Base-by-base conservation (phyloP, 2,888 invertebrate genomes). In the Andrena minutula region DNA sequence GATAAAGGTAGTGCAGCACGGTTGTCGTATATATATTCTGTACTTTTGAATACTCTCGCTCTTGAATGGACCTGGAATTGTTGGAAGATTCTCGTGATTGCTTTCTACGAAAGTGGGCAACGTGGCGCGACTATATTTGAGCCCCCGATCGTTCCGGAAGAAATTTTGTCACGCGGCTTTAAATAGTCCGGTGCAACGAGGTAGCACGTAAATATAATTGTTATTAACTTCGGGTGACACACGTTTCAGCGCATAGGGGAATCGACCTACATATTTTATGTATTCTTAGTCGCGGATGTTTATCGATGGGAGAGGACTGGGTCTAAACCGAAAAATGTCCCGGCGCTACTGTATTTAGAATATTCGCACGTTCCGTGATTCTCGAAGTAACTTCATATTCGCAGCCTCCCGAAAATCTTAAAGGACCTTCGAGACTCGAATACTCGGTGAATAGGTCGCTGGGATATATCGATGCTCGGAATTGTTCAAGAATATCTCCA, bases 101-200 rank as follows among this genome's bases (percentile, higher is more conserved):
- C 49, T 77, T 71, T 23, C 53, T 20, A 77, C 65, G 70, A 77
- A 66, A 71, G 28, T 51, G 56, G 4, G 51, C 30, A 60, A 58
- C 69, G 51, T 32, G 60, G 51, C 41, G 49, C 65, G 63, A 69
- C 76, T 73, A 76, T 82, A 76, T 83, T 83, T 68, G 82, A 73
- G 41, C n/a, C 66, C 71, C 65, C 53, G 82, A 81, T 82, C 76
- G 75, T 72, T 76, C 75, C 76, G 75, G 82, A 80, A 82, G 75
- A 75, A 82, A 82, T 80, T 80, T 65, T 82, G 82, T 82, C 81
- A 68, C 82, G 76, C 82, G 72, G 20, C 82, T 82, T 82, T 82
- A 82, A 82, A 82, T 82, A 82, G 82, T 72, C 60, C 61, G 4
- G 68, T 60, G 76, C 70, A 81, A 75, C 76, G 72, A 82, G 82